Base-by-base conservation (phyloP, 2,113 vertebrate species). In the Pleuronectes platessa region DNA sequence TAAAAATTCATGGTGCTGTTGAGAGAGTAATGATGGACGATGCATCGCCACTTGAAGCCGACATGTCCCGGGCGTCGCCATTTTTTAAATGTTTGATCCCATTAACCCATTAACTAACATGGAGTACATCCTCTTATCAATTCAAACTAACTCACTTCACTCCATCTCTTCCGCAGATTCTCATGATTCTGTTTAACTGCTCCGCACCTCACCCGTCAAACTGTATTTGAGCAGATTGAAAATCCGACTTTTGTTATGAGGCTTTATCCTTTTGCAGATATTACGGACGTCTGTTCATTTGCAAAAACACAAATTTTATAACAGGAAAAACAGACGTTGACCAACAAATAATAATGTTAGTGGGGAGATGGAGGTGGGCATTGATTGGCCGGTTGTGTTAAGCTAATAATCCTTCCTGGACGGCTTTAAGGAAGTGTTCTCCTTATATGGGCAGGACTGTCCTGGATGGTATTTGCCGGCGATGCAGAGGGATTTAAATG, bases 181-280 rank as follows among this genome's bases (percentile, higher is more conserved):
- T 47, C 17, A 23, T 61, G 26, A 76, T 14, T 72, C 8, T 51
- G 21, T 62, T 76, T 24, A 79, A 31, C 45, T 20, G 58, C n/a
- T 21, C 3, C 0, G 4, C 4, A 0, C 31, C 14, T 58, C 31
- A 35, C 55, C 63, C 37, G 40, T 18, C n/a, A 2, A 23, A 21
- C 53, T 55, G 24, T 31, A 23, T 49, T 76, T 61, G 74, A 65
- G 55, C 2, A 12, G 21, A 14, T 61, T 49, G 13, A 69, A 79
- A 81, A 76, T 68, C 67, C 71, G 74, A 26, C 35, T 65, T 62
- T 31, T 65, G 3, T 74, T 69, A 42, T 68, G 64, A 71, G 21
- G 68, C 31, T 76, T 71, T 69, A 58, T 81, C 68, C 62, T 31
- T 49, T 47, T 42, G 74, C 76, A 87, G 82, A 87, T 80, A 82